phyloP scores from a whole-genome alignment of 1,140 invertebrate genomes.

The Medauroidea extradentata region DNA sequence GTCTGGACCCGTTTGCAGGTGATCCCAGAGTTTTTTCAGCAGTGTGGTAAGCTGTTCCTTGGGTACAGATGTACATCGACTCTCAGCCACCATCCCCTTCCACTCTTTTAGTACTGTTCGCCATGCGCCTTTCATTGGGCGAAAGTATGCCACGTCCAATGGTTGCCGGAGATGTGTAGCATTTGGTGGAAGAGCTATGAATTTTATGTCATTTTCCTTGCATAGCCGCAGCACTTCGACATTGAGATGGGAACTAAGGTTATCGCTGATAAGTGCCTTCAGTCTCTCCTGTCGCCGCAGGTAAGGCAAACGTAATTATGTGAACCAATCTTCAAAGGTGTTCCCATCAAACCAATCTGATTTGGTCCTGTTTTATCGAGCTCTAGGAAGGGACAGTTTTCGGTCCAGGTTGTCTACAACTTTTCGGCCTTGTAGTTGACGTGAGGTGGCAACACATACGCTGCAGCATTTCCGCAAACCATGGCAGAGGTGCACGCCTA shows the following conservation, averaged over 20 bases:
- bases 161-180: slow-evolving; percentile 36
- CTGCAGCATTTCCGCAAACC: slow-evolving; percentile 24
- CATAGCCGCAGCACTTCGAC: slow-evolving; percentile 21
- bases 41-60: too few relatives aligned
- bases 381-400: slow-evolving; percentile 17
- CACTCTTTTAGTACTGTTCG: slow-evolving; percentile 17
- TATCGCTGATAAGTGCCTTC: not conserved
- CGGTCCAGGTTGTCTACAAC: slow-evolving; percentile 24
- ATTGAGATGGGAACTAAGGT: too few relatives aligned
- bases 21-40: too few relatives aligned
- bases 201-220: slow-evolving; percentile 28
- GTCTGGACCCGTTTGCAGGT: too few relatives aligned
- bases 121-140: slow-evolving; percentile 32
- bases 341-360: slow-evolving; percentile 28
- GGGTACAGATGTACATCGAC: too few relatives aligned
- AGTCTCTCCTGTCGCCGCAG: slow-evolving; percentile 1
- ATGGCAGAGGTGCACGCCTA: slow-evolving; percentile 24
- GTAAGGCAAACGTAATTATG: slow-evolving; percentile 9
- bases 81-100: too few relatives aligned
- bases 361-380: slow-evolving; percentile 25
- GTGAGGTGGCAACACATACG: slow-evolving; percentile 17
- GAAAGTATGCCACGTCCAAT: slow-evolving; percentile 35
- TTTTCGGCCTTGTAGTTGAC: slow-evolving; percentile 27
- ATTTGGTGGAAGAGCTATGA: slow-evolving; percentile 37
- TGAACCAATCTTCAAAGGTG: slow-evolving; percentile 28